Conservation (phyloP, 2,797 vertebrate species). For the Gobio occitaniae region DNA sequence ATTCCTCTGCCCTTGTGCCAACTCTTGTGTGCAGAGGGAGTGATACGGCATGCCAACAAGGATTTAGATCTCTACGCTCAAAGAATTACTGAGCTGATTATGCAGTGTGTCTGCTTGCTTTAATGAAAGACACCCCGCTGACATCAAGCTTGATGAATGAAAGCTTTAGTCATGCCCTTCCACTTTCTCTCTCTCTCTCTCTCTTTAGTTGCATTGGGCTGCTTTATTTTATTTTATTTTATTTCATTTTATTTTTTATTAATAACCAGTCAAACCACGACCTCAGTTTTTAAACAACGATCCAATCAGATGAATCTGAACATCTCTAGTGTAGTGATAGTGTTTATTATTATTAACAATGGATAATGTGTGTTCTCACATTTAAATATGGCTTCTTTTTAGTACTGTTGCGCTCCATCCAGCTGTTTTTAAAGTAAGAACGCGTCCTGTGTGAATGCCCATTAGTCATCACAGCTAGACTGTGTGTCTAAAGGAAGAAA, state of each 20-base stretch:
- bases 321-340: not conserved
- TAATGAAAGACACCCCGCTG: constrained; percentile 27
- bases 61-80: constrained; percentile 50
- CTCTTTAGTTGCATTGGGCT: not conserved
- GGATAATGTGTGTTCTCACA: not conserved
- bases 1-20: constrained; percentile 29
- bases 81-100: constrained; percentile 55
- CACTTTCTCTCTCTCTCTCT: not conserved
- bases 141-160: constrained; percentile 23
- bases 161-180: constrained; percentile 10
- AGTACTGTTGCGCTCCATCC: not conserved
- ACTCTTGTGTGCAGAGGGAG: constrained; percentile 33
- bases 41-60: constrained; percentile 46
- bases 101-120: constrained; percentile 43
- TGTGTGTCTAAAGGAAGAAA: not conserved
- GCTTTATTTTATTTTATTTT: not conserved
- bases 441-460: not conserved
- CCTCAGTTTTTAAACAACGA: not conserved
- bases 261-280: not conserved
- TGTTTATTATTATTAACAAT: not conserved
- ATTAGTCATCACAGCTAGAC: constrained; percentile 1
- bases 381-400: not conserved
- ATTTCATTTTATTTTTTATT: not conserved
- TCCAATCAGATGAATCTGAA: not conserved
- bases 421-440: not conserved